phyloP scores from a whole-genome alignment of 2,797 vertebrate species.

The Toxotes lorentzi region DNA sequence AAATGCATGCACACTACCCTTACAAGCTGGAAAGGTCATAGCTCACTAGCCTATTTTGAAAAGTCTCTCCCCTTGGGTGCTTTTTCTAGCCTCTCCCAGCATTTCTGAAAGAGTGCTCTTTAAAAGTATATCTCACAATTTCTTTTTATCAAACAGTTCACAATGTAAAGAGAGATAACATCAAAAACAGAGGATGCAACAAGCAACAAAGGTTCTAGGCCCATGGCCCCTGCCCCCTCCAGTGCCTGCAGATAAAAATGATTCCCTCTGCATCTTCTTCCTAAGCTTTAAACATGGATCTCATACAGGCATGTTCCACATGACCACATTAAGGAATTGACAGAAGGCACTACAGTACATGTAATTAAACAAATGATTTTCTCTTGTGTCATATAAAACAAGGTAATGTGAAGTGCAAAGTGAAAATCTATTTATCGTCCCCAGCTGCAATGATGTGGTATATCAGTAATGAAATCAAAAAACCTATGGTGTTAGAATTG shows the following conservation, averaged over 20 bases:
- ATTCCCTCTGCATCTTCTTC: neutral
- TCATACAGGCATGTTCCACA: neutral
- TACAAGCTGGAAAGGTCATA: neutral
- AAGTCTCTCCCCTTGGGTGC: neutral
- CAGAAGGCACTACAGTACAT: neutral
- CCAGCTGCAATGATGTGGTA: neutral
- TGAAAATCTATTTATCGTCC: neutral
- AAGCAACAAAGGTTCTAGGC: constrained; percentile 7
- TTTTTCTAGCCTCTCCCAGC: neutral
- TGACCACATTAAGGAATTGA: neutral
- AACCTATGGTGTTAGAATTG: neutral
- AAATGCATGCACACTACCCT: neutral
- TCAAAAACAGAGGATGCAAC: constrained; percentile 5
- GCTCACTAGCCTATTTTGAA: constrained; percentile 1
- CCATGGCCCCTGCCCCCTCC: neutral
- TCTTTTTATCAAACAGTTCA: constrained; percentile 24
- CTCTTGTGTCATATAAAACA: neutral
- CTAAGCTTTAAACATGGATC: neutral
- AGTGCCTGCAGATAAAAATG: constrained; percentile 2
- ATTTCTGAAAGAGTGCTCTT: constrained; percentile 16
- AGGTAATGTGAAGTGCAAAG: neutral
- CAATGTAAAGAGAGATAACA: neutral
- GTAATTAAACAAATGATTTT: neutral
- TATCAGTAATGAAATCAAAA: constrained; percentile 28
- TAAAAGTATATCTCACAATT: constrained; percentile 1